phyloP scores from a whole-genome alignment of 2,888 invertebrate genomes.

The Pteria penguin region DNA sequence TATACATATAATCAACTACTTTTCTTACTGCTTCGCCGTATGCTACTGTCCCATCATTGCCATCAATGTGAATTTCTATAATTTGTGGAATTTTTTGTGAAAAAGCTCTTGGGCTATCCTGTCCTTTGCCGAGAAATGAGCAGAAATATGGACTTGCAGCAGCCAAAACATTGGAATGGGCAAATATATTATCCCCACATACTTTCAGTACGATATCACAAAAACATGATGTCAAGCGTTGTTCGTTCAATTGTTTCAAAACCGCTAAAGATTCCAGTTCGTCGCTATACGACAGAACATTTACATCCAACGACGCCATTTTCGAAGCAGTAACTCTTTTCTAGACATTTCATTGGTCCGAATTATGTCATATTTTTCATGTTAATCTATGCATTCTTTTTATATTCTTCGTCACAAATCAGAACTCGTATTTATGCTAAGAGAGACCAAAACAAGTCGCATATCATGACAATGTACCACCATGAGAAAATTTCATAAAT shows the following conservation, averaged over 20 bases:
- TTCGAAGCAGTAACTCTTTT: too few species aligned
- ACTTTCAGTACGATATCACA: constrained; percentile 78
- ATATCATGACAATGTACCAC: too few species aligned
- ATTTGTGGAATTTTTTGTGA: constrained; percentile 76
- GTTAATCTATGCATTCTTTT: too few species aligned
- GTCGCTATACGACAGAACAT: constrained; percentile 47
- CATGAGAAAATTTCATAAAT: too few species aligned
- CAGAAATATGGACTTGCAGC: constrained; percentile 77
- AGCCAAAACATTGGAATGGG: constrained; percentile 77
- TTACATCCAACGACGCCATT: constrained; percentile 15
- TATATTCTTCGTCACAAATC: too few species aligned
- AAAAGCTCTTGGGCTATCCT: constrained; percentile 75
- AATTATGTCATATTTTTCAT: too few species aligned
- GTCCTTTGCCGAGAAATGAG: constrained; percentile 68
- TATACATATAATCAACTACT: constrained; percentile 78
- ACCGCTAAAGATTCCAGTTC: constrained; percentile 51
- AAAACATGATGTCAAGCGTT: constrained; percentile 68
- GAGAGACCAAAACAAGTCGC: too few species aligned
- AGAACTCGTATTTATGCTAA: too few species aligned
- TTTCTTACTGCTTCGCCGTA: constrained; percentile 72
- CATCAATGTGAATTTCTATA: constrained; percentile 78
- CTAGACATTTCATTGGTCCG: too few species aligned
- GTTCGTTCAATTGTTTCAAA: constrained; percentile 62
- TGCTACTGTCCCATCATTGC: constrained; percentile 61
- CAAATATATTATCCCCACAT: constrained; percentile 71